Evolutionary conservation across 2,797 vertebrate genomes (phyloP), one percentile per base, ranked within the genome.

Genomic region (Sebastes diploproa): DNA sequence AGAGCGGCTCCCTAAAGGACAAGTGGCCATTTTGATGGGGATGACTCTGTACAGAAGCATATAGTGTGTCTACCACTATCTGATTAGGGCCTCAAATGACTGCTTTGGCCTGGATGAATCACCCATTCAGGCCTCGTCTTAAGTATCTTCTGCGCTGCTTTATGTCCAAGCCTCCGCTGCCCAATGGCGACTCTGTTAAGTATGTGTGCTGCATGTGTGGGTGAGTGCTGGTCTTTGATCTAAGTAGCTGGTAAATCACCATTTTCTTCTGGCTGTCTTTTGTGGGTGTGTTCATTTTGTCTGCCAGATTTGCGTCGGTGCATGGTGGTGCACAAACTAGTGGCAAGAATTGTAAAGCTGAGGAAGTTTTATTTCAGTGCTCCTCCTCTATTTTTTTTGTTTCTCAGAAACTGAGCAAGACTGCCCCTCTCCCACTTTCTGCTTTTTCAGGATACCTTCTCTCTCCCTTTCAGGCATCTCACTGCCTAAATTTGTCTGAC

Each of bases 11-110:
- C 83, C 87, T 84, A 84, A 87, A 90, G 88, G 85, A 94, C 88
- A 92, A 94, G 89, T 85, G 89, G 86, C 77, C 85, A 85, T 93
- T 92, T 86, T 88, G 84, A 88, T 81, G 74, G 30, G 52, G 80
- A 88, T 80, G 79, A 85, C 85, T 86, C 85, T 46, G 78, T 83
- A 87, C 75, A 86, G 77, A 86, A 79, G 78, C 79, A 64, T 83
- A 89, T 72, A 83, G 84, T 85, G 83, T 84, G 73, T 54, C 80
- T 75, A 65, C 80, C 50, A n/a, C 85, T 71, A 82, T 90, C 87
- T 87, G 84, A 93, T 91, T 87, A 92, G 85, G 70, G 78, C 63
- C 72, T 80, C 20, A 73, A 78, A 90, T 60, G 66, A 83, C 62
- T 67, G 85, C 73, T 69, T 74, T 25, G 27, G 80, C 79, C 59